Base-by-base conservation (phyloP, 2,797 vertebrate genomes). In the Cirrhinus molitorella region DNA sequence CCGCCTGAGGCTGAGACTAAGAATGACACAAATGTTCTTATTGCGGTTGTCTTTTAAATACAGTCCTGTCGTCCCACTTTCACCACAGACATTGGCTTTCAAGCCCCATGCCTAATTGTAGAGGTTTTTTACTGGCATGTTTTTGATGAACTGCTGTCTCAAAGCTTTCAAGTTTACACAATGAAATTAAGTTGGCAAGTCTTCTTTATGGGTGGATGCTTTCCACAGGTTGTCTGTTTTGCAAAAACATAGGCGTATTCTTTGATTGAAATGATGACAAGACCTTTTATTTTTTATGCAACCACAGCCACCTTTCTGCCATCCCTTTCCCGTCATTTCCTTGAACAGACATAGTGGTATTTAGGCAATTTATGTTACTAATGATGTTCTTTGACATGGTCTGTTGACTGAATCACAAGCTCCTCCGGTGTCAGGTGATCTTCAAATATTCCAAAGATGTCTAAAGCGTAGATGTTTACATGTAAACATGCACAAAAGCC, bases 101-200 rank as follows among this genome's bases (percentile, higher is more conserved):
- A 83, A 80, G 19, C 83, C 76, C 34, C 59, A 5, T 81, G 75
- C 83, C 84, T 88, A 87, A 85, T 87, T 53, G 51, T 21, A 43
- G 68, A 53, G 77, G 57, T 45, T 81, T 85, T n/a, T 80, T 59
- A 68, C 17, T 68, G 19, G 43, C 45, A 40, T 75, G 53, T 11
- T 63, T 31, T 61, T 77, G 16, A 61, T 25, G 23, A 68, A 68
- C 34, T 65, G 13, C 4, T 12, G 3, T 55, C 55, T 66, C 40
- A 63, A 76, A 65, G 5, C 53, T 80, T 72, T 85, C 37, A 53
- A 57, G 74, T 87, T 80, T 71, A 57, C 70, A 57, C 81, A 51
- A 77, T 55, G 28, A 85, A 83, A 61, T 83, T 49, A 81, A 61
- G 55, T 71, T 43, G 43, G 31, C n/a, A 74, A 12, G 11, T 10